Evolutionary conservation across 2,113 vertebrate species (phyloP).

Genomic region (Apteryx mantelli): DNA sequence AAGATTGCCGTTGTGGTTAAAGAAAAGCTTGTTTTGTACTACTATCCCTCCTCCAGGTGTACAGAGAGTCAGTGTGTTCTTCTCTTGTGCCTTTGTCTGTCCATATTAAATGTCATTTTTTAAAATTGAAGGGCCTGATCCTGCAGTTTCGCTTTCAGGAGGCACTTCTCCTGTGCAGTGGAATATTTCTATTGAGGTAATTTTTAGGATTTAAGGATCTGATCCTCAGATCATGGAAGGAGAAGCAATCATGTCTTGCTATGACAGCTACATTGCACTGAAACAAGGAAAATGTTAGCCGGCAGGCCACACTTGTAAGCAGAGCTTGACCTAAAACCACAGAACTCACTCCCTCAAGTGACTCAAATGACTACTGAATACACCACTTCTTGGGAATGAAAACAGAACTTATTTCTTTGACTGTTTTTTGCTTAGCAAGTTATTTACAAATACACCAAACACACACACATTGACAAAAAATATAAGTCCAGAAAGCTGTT

Average conservation of each 20-base stretch:
- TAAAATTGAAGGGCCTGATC: conserved; percentile 68
- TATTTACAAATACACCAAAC: background rate
- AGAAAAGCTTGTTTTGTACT: conserved; percentile 82
- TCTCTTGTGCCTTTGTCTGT: conserved; percentile 63
- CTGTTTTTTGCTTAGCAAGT: background rate
- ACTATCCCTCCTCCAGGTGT: conserved; percentile 73
- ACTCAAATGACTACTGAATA: background rate
- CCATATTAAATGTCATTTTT: conserved; percentile 75
- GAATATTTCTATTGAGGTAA: conserved; percentile 6
- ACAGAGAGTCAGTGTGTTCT: conserved; percentile 75
- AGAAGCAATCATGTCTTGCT: background rate
- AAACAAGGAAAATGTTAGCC: background rate
- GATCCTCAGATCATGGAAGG: background rate
- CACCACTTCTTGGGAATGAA: background rate
- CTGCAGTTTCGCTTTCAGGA: conserved; percentile 37
- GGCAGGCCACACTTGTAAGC: background rate
- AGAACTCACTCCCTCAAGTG: background rate
- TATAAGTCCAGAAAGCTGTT: background rate
- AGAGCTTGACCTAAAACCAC: background rate
- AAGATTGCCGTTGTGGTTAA: conserved; percentile 79
- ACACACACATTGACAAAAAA: background rate
- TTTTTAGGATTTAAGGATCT: conserved; percentile 14
- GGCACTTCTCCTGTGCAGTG: background rate
- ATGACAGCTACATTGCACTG: background rate
- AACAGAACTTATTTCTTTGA: background rate